Percentiles rank a stretch among this genome's conserved stretches.
phyloP scores from a whole-genome alignment of 1,140 invertebrate species.

The Globodera rostochiensis region DNA sequence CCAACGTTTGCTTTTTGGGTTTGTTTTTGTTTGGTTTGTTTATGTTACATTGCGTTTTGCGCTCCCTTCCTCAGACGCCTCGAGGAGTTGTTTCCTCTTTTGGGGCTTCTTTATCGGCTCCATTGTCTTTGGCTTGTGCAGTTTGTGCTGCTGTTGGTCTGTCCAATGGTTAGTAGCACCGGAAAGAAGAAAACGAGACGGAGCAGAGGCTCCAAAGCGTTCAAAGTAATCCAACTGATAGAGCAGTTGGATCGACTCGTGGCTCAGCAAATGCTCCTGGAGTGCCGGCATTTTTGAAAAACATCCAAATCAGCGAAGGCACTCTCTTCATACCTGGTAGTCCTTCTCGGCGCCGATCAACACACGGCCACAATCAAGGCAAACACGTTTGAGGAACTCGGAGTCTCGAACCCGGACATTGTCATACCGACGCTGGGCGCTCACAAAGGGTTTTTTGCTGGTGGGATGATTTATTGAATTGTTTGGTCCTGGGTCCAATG shows the following conservation, averaged over 20 bases:
- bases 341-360: conserved; percentile 25
- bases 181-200: too few relatives aligned
- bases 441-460: conserved; percentile 25
- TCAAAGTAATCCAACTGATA: conserved; percentile 39
- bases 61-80: too few relatives aligned
- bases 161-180: too few relatives aligned
- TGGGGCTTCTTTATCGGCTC: too few relatives aligned
- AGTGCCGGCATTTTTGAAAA: background rate
- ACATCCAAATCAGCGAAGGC: background rate
- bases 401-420: conserved; percentile 36
- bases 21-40: too few relatives aligned
- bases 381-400: conserved; percentile 29
- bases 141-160: background rate
- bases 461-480: too few relatives aligned
- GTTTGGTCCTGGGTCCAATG: too few relatives aligned
- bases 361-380: conserved; percentile 32
- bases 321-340: conserved; percentile 11
- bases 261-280: conserved; percentile 30
- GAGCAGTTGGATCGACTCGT: conserved; percentile 35
- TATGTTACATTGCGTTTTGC: too few relatives aligned
- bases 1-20: too few relatives aligned
- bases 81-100: too few relatives aligned
- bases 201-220: background rate
- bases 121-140: too few relatives aligned
- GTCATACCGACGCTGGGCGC: conserved; percentile 39